phyloP scores from a whole-genome alignment of 2,113 vertebrate genomes.

The Heptranchias perlo region DNA sequence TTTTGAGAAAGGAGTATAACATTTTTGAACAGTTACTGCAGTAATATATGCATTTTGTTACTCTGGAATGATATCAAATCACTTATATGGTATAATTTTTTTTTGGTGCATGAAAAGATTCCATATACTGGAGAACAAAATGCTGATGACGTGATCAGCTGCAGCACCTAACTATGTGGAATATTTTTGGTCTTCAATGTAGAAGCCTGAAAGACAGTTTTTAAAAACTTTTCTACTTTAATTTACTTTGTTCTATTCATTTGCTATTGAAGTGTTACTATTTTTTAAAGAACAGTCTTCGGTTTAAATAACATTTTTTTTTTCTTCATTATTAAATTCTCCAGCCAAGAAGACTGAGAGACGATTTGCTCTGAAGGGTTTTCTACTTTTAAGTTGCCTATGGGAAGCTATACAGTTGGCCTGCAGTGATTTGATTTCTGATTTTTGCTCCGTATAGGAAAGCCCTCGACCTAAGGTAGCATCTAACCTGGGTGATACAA shows the following conservation, averaged over 20 bases:
- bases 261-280: neutral
- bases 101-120: neutral
- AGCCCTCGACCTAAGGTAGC: neutral
- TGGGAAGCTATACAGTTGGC: neutral
- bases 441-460: neutral
- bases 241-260: neutral
- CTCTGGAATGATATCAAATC: neutral
- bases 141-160: neutral
- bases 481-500: neutral
- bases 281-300: neutral
- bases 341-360: neutral
- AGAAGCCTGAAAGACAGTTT: neutral
- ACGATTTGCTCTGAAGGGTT: neutral
- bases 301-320: neutral
- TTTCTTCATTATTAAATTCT: neutral
- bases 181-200: neutral
- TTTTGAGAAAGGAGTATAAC: neutral
- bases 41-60: neutral
- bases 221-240: neutral
- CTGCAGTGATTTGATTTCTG: neutral
- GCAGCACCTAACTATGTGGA: neutral
- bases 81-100: neutral
- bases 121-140: neutral
- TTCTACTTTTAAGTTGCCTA: neutral
- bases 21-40: neutral